Conservation (phyloP, 2,888 invertebrate genomes). For the Urechis unicinctus region DNA sequence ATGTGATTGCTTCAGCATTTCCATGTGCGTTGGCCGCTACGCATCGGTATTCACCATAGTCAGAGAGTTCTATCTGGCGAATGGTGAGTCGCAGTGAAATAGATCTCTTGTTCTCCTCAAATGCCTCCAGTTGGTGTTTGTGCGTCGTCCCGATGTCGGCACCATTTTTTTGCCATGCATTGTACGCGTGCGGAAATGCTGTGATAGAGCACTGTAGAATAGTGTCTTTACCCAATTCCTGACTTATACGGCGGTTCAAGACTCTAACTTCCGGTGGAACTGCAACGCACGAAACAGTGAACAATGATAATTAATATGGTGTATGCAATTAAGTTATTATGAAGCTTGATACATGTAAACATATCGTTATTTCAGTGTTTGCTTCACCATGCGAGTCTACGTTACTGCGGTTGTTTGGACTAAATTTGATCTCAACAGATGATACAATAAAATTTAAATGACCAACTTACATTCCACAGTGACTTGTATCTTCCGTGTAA, state of each 20-base stretch:
- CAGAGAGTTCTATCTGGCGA: not conserved
- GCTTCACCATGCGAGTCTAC: no score
- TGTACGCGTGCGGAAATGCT: conserved; percentile 34
- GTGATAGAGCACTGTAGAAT: conserved; percentile 40
- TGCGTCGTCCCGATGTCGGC: conserved; percentile 23
- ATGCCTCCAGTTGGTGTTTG: not conserved
- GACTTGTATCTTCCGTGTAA: conserved; percentile 20
- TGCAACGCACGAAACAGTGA: no score
- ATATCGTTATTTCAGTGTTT: no score
- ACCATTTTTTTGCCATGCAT: conserved; percentile 32
- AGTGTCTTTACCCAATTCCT: conserved; percentile 32
- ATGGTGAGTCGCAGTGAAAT: not conserved
- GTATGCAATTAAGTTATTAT: not conserved
- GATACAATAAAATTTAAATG: no score
- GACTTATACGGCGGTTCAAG: conserved; percentile 31
- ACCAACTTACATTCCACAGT: conserved; percentile 21
- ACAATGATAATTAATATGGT: no score
- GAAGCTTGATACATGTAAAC: no score
- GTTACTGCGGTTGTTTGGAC: no score
- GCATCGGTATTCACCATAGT: not conserved
- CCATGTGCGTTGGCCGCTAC: not conserved
- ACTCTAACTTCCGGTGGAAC: conserved; percentile 38
- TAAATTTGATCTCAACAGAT: no score
- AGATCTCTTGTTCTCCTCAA: not conserved
- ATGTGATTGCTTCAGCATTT: not conserved